phyloP scores from a whole-genome alignment of 1,140 invertebrate genomes.

The Drosophila setifemur region DNA sequence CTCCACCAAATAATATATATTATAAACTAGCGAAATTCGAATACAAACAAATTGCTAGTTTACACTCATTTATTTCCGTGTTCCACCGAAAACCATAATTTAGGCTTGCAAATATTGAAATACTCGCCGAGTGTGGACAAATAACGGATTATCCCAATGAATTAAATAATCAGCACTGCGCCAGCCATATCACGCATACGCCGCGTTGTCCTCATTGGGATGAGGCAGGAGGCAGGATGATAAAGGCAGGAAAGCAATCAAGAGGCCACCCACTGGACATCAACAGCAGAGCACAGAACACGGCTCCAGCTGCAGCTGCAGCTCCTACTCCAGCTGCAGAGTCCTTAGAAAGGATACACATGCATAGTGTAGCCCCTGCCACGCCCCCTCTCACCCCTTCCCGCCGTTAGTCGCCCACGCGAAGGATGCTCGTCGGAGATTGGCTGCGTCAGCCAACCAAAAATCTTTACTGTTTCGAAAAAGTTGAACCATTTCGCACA shows the following conservation, averaged over 20 bases:
- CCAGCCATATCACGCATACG: conserved; percentile 71
- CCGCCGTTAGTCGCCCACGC: conserved; percentile 40
- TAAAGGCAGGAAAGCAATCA: conserved; percentile 29
- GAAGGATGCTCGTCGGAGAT: conserved; percentile 64
- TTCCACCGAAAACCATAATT: neutral
- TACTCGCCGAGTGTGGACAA: conserved; percentile 1
- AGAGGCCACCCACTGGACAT: conserved; percentile 4
- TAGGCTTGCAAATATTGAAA: conserved; percentile 29
- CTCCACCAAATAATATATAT: no score
- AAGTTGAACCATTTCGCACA: conserved; percentile 79
- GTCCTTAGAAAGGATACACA: conserved; percentile 41
- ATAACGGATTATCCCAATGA: conserved; percentile 29
- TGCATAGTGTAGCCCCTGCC: conserved; percentile 32
- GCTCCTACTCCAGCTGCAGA: neutral
- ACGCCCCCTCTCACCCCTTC: conserved; percentile 2
- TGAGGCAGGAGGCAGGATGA: neutral
- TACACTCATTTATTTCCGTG: neutral
- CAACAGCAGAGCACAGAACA: no score
- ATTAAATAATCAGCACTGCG: conserved; percentile 47
- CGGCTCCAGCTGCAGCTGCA: no score
- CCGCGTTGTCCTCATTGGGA: conserved; percentile 41
- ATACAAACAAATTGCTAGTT: neutral
- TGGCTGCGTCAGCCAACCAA: conserved; percentile 80
- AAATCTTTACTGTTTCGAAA: conserved; percentile 81
- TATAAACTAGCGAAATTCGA: neutral